Evolutionary conservation across 2,113 vertebrate species (phyloP).

Genomic region (Sphaerodactylus townsendi): DNA sequence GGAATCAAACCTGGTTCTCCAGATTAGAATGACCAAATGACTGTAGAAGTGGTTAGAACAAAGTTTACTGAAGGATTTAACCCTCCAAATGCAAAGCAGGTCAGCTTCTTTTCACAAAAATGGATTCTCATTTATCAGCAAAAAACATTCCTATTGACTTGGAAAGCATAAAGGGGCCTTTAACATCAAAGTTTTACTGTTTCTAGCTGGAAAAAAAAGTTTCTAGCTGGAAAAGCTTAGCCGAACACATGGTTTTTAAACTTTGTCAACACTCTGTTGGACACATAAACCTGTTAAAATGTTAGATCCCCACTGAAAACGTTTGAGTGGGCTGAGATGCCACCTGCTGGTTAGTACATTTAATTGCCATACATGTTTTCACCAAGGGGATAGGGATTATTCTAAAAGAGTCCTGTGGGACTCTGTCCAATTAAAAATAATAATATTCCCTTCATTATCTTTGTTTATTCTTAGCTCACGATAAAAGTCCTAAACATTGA

Average conservation of each 20-base stretch:
- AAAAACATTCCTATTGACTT: neutral
- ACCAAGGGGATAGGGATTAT: neutral
- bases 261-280: accelerated
- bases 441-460: neutral
- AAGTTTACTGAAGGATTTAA: neutral
- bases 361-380: neutral
- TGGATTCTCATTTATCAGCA: neutral
- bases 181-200: neutral
- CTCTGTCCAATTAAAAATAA: constrained; percentile 3
- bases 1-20: too few species aligned
- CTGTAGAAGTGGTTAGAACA: neutral
- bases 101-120: neutral
- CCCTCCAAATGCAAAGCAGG: accelerated
- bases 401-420: neutral
- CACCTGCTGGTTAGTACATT: constrained; percentile 60
- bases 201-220: neutral
- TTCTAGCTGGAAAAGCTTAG: constrained; percentile 20
- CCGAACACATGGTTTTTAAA: neutral
- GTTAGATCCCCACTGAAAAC: neutral
- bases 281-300: accelerated
- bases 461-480: neutral
- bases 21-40: neutral
- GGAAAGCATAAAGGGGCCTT: constrained; percentile 6
- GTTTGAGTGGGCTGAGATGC: constrained; percentile 56
- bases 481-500: neutral